Evolutionary conservation across 2,888 invertebrate species (phyloP).

Genomic region (Eupithecia inturbata): DNA sequence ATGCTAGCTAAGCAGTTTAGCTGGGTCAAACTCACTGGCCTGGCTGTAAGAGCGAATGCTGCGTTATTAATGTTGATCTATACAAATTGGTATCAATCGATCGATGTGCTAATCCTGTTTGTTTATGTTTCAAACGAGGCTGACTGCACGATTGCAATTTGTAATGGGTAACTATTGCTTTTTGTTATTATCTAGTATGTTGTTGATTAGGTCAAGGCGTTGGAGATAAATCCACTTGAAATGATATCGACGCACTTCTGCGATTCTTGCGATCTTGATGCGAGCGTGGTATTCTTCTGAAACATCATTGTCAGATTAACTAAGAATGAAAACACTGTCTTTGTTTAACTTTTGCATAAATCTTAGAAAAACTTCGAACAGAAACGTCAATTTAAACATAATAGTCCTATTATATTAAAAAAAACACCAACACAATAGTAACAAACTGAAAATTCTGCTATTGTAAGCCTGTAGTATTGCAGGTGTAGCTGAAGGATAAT

Average conservation of each 20-base stretch:
- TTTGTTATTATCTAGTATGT: neutral
- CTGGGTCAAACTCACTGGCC: neutral
- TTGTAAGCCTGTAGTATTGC: too few species aligned
- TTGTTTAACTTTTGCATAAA: too few species aligned
- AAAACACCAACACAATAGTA: too few species aligned
- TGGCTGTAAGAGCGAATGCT: neutral
- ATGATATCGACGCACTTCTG: constrained; percentile 3
- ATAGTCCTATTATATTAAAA: too few species aligned
- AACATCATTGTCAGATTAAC: neutral
- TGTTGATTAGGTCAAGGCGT: constrained; percentile 7
- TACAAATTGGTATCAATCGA: neutral
- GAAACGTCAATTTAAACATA: too few species aligned
- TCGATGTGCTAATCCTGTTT: neutral
- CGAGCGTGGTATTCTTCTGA: neutral
- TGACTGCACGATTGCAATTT: constrained; percentile 7
- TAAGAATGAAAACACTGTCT: neutral
- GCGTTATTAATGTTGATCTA: constrained; percentile 5
- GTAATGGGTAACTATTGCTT: neutral
- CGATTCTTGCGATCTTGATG: neutral
- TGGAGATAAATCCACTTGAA: constrained; percentile 7
- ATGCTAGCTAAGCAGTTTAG: neutral
- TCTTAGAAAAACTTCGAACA: too few species aligned
- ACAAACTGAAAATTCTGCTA: too few species aligned
- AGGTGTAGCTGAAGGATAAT: too few species aligned
- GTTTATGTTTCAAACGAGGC: constrained; percentile 1